Percentiles rank a stretch among this genome's conserved stretches.
Evolutionary conservation across 2,113 vertebrate species (phyloP).

Genomic region (Trogon melanurus): DNA sequence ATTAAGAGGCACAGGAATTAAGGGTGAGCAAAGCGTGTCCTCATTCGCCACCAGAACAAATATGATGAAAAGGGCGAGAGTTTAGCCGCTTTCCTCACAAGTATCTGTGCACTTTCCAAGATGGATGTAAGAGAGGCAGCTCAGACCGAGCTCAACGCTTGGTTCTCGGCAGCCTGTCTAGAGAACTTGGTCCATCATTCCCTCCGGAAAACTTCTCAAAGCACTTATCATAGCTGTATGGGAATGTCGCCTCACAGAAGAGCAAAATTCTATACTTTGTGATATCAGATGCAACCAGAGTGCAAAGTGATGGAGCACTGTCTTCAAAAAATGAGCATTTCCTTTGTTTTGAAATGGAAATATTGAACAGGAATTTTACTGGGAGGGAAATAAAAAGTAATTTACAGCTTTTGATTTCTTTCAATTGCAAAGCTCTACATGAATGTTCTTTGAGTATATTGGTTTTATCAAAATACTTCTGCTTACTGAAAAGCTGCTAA

Average conservation of each 20-base stretch:
- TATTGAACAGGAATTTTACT: background rate
- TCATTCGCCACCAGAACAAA: background rate
- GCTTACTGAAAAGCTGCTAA: background rate
- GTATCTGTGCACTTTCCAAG: background rate
- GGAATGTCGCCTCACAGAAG: rapidly evolving
- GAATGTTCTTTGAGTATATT: background rate
- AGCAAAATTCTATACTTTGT: background rate
- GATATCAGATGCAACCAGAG: background rate
- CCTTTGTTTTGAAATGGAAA: background rate
- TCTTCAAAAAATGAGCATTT: background rate
- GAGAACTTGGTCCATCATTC: background rate
- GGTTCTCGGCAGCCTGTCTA: background rate
- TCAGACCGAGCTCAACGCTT: background rate
- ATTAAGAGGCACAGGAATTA: background rate
- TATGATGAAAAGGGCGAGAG: background rate
- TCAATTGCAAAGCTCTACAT: background rate
- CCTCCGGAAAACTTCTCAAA: background rate
- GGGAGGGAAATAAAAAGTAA: background rate
- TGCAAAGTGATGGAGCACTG: background rate
- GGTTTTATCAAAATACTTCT: background rate
- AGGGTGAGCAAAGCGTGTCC: background rate
- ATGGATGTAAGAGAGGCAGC: background rate
- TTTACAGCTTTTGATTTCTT: background rate
- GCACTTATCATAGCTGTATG: background rate
- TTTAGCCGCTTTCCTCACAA: too few species aligned